Evolutionary conservation across 2,888 invertebrate genomes (phyloP), one percentile per base, ranked within the genome.

Genomic region (Fissipunctia ypsillon): DNA sequence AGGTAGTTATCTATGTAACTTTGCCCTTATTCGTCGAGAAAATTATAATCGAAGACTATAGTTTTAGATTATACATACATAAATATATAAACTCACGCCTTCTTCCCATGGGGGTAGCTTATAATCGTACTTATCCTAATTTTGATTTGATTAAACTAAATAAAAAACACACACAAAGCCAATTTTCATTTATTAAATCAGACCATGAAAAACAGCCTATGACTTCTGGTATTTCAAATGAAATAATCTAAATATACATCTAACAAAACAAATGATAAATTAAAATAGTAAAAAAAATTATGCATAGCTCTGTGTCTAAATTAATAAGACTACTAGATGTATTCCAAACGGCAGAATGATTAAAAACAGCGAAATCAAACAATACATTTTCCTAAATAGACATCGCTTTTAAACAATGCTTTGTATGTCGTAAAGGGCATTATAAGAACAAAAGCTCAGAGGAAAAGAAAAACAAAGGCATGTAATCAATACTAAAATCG

Each of bases 401-500:
- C n/a, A 35, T 19, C 14, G 5, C n/a, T 38, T 28, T 43, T 28
- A 59, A 35, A 61, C 41, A 70, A 50, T 48, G n/a, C 41, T 70
- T 48, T 54, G 7, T 19, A 25, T 28, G 28, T 6, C 25, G 10
- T 59, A 76, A 76, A 66, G 1, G 59, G 45, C 64, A 56, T 41
- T 22, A 2, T 19, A 9, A 10, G 14, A 57, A 59, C 35, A 61
- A 50, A 43, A 66, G 35, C 43, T 75, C 7, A 25, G 9, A 5
- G n/a, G n/a, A 73, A 65, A 28, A 45, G 22, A 64, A n/a, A 63
- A 74, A 35, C 5, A 61, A 50, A 61, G 35, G 9, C n/a, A 50
- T 43, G 9, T 45, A 22, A 16, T 45, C 45, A 45, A 28, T 31
- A 63, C 22, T 19, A 10, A 84, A 90, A 90, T n/a, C n/a, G n/a